Percentiles rank a stretch among this genome's conserved stretches.
Conservation (phyloP, 2,888 invertebrate species). For the Nasonia oneida region DNA sequence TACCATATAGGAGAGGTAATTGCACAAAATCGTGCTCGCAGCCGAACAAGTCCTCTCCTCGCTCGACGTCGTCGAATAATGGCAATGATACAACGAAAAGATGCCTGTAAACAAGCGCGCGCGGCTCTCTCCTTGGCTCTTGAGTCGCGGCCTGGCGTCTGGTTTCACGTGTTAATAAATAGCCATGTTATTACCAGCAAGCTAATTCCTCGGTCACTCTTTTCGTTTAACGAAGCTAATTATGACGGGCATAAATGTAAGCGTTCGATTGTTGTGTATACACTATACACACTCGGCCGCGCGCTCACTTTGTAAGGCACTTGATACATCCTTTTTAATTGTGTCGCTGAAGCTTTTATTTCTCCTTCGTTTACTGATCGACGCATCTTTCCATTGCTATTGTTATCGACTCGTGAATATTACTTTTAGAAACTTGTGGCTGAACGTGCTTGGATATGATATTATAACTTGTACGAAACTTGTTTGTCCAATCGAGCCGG, state of each 20-base stretch:
- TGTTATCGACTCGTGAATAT: neutral
- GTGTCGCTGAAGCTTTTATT: constrained; percentile 41
- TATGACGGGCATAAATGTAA: constrained; percentile 78
- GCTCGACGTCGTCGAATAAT: neutral
- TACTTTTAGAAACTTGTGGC: too few species aligned
- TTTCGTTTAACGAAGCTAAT: constrained; percentile 78
- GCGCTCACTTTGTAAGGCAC: constrained; percentile 58
- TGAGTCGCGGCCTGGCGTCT: constrained; percentile 63
- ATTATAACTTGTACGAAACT: too few species aligned
- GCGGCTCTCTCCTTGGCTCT: neutral
- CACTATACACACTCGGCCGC: constrained; percentile 71
- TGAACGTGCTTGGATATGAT: too few species aligned
- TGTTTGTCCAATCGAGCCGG: too few species aligned
- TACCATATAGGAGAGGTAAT: constrained; percentile 54
- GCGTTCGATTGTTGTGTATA: constrained; percentile 76
- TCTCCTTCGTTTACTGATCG: constrained; percentile 9
- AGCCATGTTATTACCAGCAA: constrained; percentile 77
- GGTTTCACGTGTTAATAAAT: constrained; percentile 78
- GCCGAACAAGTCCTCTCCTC: constrained; percentile 16
- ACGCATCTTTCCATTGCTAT: neutral
- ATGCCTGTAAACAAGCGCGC: constrained; percentile 45
- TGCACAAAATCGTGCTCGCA: neutral
- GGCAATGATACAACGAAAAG: constrained; percentile 39
- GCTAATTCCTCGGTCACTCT: constrained; percentile 77
- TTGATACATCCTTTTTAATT: constrained; percentile 58